Evolutionary conservation across 2,797 vertebrate genomes (phyloP).

Genomic region (Coendou prehensilis): DNA sequence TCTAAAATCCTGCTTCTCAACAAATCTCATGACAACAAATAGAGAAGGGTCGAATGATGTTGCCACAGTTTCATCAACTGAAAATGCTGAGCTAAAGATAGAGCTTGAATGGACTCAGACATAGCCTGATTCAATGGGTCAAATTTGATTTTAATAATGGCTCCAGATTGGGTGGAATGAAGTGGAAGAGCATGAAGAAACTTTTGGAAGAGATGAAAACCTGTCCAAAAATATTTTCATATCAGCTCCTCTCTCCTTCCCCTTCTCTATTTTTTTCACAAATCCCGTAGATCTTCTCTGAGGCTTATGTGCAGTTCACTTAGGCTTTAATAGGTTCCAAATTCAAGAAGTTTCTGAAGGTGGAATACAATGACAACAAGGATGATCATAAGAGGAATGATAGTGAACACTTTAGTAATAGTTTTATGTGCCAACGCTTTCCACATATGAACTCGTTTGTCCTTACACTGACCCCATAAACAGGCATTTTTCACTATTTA

Average conservation of each 20-base stretch:
- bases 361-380: background rate
- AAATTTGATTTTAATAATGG: background rate
- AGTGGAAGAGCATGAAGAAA: background rate
- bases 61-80: background rate
- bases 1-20: slow-evolving; percentile 30
- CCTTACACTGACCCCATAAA: background rate
- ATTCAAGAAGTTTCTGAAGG: slow-evolving; percentile 10
- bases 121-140: background rate
- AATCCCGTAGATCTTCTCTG: background rate
- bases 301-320: background rate
- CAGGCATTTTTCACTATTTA: background rate
- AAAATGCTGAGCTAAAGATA: background rate
- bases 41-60: background rate
- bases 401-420: background rate
- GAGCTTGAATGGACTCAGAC: background rate
- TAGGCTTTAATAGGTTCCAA: background rate
- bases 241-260: background rate
- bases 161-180: background rate
- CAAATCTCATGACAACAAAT: background rate
- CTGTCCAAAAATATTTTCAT: background rate
- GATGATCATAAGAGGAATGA: background rate
- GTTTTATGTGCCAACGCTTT: background rate
- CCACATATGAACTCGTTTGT: background rate
- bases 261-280: background rate
- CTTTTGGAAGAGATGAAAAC: background rate